Percentiles rank a stretch among this genome's conserved stretches.
Evolutionary conservation across 2,113 vertebrate species (phyloP).

Genomic region (Fulica atra): DNA sequence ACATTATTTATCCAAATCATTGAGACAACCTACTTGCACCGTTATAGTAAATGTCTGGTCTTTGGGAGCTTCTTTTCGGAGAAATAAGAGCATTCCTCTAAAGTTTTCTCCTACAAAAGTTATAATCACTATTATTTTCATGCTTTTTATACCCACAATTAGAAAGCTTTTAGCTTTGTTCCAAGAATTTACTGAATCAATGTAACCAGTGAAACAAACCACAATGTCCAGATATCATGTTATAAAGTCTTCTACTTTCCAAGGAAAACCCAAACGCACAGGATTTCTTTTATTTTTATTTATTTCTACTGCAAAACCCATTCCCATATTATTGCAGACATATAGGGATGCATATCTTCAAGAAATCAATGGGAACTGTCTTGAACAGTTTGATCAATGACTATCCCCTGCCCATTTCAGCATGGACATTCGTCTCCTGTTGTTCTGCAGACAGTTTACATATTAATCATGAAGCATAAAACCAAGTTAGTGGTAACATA

Average conservation of each 20-base stretch:
- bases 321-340: not conserved
- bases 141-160: not conserved
- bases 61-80: not conserved
- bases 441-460: constrained; percentile 57
- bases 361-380: constrained; percentile 48
- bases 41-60: not conserved
- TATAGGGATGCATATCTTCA: not conserved
- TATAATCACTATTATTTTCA: not conserved
- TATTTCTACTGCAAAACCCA: not conserved
- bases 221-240: accelerated
- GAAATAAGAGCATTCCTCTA: not conserved
- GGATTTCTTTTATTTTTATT: not conserved
- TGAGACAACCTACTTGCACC: not conserved
- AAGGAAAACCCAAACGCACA: not conserved
- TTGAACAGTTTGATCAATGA: constrained; percentile 46
- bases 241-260: not conserved
- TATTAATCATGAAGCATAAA: constrained; percentile 69
- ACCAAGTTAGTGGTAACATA: constrained; percentile 53
- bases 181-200: accelerated
- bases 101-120: not conserved
- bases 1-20: not conserved
- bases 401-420: constrained; percentile 27
- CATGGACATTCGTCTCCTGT: constrained; percentile 45
- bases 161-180: not conserved
- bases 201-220: not conserved